Conservation (phyloP, 2,113 vertebrate species). For the Maccullochella peelii region DNA sequence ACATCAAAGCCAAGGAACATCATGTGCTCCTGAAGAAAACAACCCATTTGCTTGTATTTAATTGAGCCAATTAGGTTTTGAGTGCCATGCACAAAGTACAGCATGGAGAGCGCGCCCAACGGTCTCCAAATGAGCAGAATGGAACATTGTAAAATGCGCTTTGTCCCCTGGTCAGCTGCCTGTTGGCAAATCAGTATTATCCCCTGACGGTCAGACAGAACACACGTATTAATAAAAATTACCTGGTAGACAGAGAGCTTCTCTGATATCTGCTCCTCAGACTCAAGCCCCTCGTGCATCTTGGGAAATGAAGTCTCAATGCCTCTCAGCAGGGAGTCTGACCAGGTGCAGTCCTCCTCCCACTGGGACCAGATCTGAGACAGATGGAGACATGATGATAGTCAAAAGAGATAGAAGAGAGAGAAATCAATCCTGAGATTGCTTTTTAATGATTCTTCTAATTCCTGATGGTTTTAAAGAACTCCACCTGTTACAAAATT, state of each 20-base stretch:
- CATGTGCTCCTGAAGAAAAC: slow-evolving; percentile 57
- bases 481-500: not conserved
- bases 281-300: slow-evolving; percentile 84
- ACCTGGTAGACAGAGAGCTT: slow-evolving; percentile 87
- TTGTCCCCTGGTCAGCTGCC: not conserved
- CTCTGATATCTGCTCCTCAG: slow-evolving; percentile 85
- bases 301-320: slow-evolving; percentile 81
- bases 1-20: slow-evolving; percentile 54
- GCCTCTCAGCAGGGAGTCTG: slow-evolving; percentile 84
- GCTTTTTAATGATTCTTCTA: not conserved
- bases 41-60: slow-evolving; percentile 39
- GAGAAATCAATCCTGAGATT: no score
- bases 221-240: slow-evolving; percentile 7
- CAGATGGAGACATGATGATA: not conserved
- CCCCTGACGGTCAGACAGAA: not conserved
- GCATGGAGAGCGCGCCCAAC: not conserved
- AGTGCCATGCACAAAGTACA: slow-evolving; percentile 41
- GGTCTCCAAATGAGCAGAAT: slow-evolving; percentile 28
- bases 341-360: slow-evolving; percentile 83
- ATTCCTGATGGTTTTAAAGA: not conserved
- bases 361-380: slow-evolving; percentile 88
- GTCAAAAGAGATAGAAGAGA: no score
- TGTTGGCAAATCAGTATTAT: slow-evolving; percentile 19
- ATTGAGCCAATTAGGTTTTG: slow-evolving; percentile 63
- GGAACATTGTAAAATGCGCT: slow-evolving; percentile 21